Conservation (phyloP, 2,888 invertebrate species). For the Ischnus inquisitorius region DNA sequence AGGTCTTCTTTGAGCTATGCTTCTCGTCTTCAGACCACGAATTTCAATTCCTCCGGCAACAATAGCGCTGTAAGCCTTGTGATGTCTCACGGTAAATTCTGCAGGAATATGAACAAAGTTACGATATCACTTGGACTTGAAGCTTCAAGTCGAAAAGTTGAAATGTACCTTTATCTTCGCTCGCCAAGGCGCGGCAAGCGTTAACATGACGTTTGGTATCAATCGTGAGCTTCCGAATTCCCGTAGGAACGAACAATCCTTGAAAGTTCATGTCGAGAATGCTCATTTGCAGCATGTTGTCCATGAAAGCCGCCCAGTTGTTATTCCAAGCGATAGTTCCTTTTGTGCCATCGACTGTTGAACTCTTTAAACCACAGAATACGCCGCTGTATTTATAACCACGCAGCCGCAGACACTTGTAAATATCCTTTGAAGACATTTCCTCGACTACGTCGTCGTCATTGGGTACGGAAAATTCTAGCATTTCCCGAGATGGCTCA, state of each 20-base stretch:
- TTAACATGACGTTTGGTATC: slow-evolving; percentile 86
- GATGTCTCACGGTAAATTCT: slow-evolving; percentile 84
- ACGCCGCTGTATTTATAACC: slow-evolving; percentile 87
- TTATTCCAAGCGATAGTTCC: slow-evolving; percentile 87
- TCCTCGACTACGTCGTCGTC: slow-evolving; percentile 74
- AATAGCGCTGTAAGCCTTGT: slow-evolving; percentile 84
- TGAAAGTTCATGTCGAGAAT: slow-evolving; percentile 85
- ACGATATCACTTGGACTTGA: slow-evolving; percentile 1
- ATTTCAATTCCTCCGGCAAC: slow-evolving; percentile 88
- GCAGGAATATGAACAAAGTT: too few relatives aligned
- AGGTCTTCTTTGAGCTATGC: slow-evolving; percentile 86
- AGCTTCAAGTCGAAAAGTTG: slow-evolving; percentile 5
- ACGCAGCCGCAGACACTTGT: slow-evolving; percentile 86
- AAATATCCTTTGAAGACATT: slow-evolving; percentile 82
- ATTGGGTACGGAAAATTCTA: slow-evolving; percentile 78
- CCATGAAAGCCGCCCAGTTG: slow-evolving; percentile 90
- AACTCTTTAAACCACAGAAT: slow-evolving; percentile 86
- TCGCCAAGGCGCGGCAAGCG: slow-evolving; percentile 72
- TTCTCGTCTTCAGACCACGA: slow-evolving; percentile 87
- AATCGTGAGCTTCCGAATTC: slow-evolving; percentile 87
- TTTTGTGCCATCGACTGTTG: slow-evolving; percentile 84
- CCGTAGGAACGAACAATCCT: slow-evolving; percentile 87
- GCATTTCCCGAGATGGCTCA: slow-evolving; percentile 79
- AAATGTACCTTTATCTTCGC: slow-evolving; percentile 78
- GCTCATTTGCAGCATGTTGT: slow-evolving; percentile 89